A percentile compares a stretch with the other conserved stretches of the same genome.
phyloP scores from a whole-genome alignment of 1,140 invertebrate genomes.

The Drosophila repletoides region DNA sequence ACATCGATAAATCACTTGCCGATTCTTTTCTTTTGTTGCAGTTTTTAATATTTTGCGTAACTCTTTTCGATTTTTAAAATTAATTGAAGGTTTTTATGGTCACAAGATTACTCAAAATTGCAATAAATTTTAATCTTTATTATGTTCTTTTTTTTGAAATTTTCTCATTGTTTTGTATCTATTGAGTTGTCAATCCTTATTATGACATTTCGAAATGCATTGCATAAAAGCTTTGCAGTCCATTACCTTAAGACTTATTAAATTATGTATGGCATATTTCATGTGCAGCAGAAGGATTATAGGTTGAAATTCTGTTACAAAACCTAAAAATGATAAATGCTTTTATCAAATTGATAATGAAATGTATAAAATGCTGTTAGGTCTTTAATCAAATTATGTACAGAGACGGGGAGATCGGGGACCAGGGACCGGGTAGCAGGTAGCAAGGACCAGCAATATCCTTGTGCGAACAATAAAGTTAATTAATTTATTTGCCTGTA shows the following conservation, averaged over 20 bases:
- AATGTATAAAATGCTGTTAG: slow-evolving; percentile 41
- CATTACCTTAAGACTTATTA: slow-evolving; percentile 50
- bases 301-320: too few relatives aligned
- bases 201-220: not conserved
- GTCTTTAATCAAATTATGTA: slow-evolving; percentile 68
- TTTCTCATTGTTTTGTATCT: too few relatives aligned
- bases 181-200: slow-evolving; percentile 1
- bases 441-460: slow-evolving; percentile 17
- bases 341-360: slow-evolving; percentile 42
- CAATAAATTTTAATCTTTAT: too few relatives aligned
- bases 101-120: too few relatives aligned
- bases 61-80: too few relatives aligned
- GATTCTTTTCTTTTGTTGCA: too few relatives aligned
- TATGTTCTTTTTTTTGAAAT: too few relatives aligned
- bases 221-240: slow-evolving; percentile 11
- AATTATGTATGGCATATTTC: slow-evolving; percentile 36
- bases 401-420: too few relatives aligned
- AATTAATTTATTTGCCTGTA: slow-evolving; percentile 66
- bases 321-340: slow-evolving; percentile 56
- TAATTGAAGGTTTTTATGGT: too few relatives aligned
- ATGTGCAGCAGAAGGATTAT: not conserved
- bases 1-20: too few relatives aligned
- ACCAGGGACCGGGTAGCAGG: too few relatives aligned
- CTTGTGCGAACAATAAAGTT: slow-evolving; percentile 61
- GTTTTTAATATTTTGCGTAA: too few relatives aligned